Conservation (phyloP, 2,797 vertebrate genomes). For the Acanthurus lineatus region DNA sequence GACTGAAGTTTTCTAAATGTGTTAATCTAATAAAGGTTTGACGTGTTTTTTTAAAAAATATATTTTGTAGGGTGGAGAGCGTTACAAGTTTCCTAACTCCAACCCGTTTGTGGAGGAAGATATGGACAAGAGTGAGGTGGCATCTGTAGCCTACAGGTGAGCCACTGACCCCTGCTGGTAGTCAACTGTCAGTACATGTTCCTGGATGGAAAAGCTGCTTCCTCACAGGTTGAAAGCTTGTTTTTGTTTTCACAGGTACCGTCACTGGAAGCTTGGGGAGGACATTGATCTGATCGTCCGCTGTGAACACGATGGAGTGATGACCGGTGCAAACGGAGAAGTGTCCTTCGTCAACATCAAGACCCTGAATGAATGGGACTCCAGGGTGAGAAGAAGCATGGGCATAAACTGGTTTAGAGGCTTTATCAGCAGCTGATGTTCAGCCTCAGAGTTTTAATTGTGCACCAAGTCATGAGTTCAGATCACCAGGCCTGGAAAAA, state of each 20-base stretch:
- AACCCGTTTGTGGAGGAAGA: conserved; percentile 99
- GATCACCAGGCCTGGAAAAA: neutral
- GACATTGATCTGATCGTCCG: conserved; percentile 98
- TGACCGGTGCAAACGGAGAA: conserved; percentile 97
- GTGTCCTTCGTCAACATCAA: conserved; percentile 99
- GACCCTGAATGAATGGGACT: conserved; percentile 99
- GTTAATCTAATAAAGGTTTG: neutral
- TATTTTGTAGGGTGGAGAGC: conserved; percentile 89
- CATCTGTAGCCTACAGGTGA: conserved; percentile 97
- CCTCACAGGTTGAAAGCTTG: neutral
- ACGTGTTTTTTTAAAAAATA: neutral
- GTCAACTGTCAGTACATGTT: neutral
- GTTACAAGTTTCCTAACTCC: conserved; percentile 93
- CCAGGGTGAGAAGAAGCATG: conserved; percentile 87
- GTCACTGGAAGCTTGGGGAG: conserved; percentile 97
- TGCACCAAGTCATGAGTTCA: neutral
- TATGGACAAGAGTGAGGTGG: conserved; percentile 97
- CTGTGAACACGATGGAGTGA: conserved; percentile 97
- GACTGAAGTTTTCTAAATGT: neutral
- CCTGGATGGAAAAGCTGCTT: neutral
- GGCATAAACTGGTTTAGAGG: neutral
- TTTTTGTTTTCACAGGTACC: conserved; percentile 86
- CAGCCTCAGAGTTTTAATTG: neutral
- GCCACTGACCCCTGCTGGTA: conserved; percentile 10
- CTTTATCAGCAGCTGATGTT: too few relatives aligned